A percentile compares a stretch with the other conserved stretches of the same genome.
Conservation (phyloP, 2,888 invertebrate genomes). For the Oligia fasciuncula region DNA sequence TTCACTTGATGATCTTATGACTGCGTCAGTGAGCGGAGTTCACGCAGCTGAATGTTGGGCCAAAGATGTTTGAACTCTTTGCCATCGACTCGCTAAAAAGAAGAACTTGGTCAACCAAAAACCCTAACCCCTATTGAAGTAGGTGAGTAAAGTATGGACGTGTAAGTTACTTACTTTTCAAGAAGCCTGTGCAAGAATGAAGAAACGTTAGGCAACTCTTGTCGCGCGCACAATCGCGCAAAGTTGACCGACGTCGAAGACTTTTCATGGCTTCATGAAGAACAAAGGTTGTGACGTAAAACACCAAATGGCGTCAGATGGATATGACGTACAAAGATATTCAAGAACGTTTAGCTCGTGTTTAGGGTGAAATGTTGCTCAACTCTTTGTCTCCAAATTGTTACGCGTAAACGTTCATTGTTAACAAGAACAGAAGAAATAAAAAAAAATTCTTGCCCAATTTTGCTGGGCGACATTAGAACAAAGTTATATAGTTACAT, state of each 20-base stretch:
- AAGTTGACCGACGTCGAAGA: constrained; percentile 27
- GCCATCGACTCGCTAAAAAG: too few relatives aligned
- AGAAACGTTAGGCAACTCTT: constrained; percentile 29
- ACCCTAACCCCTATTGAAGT: neutral
- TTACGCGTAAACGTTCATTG: constrained; percentile 16
- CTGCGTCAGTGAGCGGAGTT: too few relatives aligned
- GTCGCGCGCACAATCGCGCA: constrained; percentile 8
- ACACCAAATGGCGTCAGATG: constrained; percentile 16
- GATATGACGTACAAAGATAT: neutral
- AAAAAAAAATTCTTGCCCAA: constrained; percentile 14
- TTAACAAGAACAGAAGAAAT: constrained; percentile 2
- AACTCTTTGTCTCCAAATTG: constrained; percentile 15
- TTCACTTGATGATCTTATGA: too few relatives aligned
- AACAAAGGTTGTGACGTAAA: constrained; percentile 47
- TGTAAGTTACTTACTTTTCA: constrained; percentile 9
- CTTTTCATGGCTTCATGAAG: constrained; percentile 39
- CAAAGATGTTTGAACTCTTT: too few relatives aligned
- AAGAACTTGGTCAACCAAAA: neutral
- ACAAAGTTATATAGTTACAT: neutral
- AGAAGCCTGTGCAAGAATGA: constrained; percentile 15
- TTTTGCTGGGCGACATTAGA: constrained; percentile 4
- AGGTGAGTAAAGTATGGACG: neutral
- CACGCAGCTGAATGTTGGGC: too few relatives aligned
- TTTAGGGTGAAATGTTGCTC: constrained; percentile 43
- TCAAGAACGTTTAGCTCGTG: constrained; percentile 15